Conservation (phyloP, 2,113 vertebrate genomes). For the Pygoscelis adeliae region DNA sequence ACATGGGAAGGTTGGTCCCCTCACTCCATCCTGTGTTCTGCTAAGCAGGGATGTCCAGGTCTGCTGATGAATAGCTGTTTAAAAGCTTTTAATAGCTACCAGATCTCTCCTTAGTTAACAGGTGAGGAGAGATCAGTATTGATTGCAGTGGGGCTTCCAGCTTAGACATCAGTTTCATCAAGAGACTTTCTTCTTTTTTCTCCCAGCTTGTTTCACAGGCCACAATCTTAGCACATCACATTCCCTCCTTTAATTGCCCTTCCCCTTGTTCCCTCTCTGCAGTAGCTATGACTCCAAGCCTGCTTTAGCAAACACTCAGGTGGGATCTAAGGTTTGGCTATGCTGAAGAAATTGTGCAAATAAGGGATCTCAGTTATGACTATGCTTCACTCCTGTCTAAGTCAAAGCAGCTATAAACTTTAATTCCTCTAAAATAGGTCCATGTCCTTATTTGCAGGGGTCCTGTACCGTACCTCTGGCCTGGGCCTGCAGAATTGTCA, state of each 20-base stretch:
- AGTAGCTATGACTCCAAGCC: neutral
- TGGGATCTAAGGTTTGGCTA: neutral
- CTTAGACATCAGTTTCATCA: neutral
- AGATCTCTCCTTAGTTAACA: neutral
- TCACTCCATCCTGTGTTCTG: neutral
- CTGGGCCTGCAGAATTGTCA: neutral
- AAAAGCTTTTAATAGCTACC: slow-evolving; percentile 12
- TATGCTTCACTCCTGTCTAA: neutral
- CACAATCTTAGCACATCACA: neutral
- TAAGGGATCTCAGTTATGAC: neutral
- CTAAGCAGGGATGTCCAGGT: neutral
- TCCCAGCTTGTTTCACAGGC: neutral
- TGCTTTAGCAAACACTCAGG: neutral
- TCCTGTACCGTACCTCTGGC: neutral
- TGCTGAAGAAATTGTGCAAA: neutral
- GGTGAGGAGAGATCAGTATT: neutral
- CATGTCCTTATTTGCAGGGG: neutral
- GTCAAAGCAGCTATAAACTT: neutral
- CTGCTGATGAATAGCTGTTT: neutral
- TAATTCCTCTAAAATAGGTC: neutral
- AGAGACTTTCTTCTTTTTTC: neutral
- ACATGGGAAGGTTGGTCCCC: slow-evolving; percentile 50
- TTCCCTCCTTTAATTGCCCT: neutral
- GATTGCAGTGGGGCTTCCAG: neutral
- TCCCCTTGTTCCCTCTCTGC: neutral